Evolutionary conservation across 2,797 vertebrate species (phyloP).

Genomic region (Siniperca obscura): DNA sequence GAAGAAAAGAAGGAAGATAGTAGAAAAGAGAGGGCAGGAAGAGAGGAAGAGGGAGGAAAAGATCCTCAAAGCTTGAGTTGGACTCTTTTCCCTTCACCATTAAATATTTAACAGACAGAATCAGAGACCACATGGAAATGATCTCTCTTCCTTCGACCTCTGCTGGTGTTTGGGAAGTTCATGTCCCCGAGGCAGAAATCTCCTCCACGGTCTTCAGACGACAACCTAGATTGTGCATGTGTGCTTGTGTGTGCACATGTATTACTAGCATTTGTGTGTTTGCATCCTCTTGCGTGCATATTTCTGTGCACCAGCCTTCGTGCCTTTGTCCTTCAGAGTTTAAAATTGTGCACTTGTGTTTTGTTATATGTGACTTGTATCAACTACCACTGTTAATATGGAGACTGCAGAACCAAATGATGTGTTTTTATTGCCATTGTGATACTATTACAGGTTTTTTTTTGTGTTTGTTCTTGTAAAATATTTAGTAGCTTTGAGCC

Average conservation of each 20-base stretch:
- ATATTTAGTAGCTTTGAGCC: not conserved
- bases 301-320: not conserved
- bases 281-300: no score
- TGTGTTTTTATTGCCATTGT: not conserved
- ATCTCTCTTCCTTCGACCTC: constrained; percentile 63
- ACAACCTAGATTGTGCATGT: not conserved
- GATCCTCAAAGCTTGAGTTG: constrained; percentile 44
- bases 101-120: constrained; percentile 76
- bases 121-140: constrained; percentile 65
- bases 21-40: not conserved
- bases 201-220: constrained; percentile 10
- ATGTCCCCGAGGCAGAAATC: constrained; percentile 30
- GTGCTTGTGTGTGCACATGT: not conserved
- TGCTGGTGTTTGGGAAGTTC: constrained; percentile 55
- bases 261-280: not conserved
- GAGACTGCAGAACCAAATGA: not conserved
- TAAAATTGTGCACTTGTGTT: not conserved
- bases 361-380: not conserved
- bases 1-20: not conserved
- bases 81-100: constrained; percentile 56
- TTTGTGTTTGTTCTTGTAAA: not conserved
- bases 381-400: not conserved
- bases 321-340: not conserved
- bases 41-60: not conserved
- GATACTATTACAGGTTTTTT: not conserved